Base-by-base conservation (phyloP, 2,888 invertebrate genomes). In the Eucera pruinosa region DNA sequence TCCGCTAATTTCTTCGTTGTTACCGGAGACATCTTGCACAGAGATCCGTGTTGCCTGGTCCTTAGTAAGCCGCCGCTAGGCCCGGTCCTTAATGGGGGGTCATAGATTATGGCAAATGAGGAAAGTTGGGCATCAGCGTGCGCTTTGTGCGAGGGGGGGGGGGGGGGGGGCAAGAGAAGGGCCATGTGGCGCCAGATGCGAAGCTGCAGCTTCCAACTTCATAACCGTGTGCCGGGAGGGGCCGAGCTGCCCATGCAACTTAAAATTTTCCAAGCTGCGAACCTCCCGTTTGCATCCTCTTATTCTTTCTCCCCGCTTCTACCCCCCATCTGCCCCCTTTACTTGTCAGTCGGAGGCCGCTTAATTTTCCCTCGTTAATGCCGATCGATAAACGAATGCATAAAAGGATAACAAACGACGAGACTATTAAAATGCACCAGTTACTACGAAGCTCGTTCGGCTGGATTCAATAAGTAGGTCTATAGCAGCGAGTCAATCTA, bases 71-170 rank as follows among this genome's bases (percentile, higher is more conserved):
- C 73, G 77, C 70, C 58, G 74, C 84, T 85, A 83, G 83, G 74
- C 83, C 73, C 75, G 71, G 84, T 86, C 88, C 90, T 89, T 90
- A 91, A 91, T 91, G 90, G 91, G 82, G 80, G 87, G 87, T 87
- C 90, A 90, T 90, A 90, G 88, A 90, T 90, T 91, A 90, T 89
- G 89, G 88, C 89, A 91, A 91, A 91, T 90, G 90, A 90, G 91
- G 87, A 90, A 91, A 91, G 91, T 91, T 91, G 82, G 83, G 78
- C 78, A 81, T 73, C 71, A 54, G 30, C 47, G 80, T 77, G 80
- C 72, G 48, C 69, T n/a, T n/a, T n/a, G n/a, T n/a, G n/a, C n/a
- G n/a, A n/a, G n/a, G n/a, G n/a, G n/a, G n/a, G n/a, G n/a, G n/a
- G n/a, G 64, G 27, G 47, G 62, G 65, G 62, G 65, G 79, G 65